Evolutionary conservation across 2,888 invertebrate genomes (phyloP).

Genomic region (Lithophane socia): DNA sequence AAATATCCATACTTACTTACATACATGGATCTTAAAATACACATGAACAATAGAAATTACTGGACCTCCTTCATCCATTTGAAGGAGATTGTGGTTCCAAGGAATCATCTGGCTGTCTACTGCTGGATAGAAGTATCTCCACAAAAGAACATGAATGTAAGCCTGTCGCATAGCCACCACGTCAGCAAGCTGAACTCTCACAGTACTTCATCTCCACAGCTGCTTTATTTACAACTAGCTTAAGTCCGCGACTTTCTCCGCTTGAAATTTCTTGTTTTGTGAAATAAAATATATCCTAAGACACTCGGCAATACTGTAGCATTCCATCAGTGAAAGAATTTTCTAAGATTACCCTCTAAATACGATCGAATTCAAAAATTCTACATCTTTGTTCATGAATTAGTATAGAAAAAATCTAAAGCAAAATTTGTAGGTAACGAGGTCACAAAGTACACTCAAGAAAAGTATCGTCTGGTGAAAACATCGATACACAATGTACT

Average conservation of each 20-base stretch:
- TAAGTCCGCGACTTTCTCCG: too few relatives aligned
- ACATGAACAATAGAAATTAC: not conserved
- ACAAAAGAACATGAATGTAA: not conserved
- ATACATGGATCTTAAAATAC: not conserved
- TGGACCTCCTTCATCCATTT: not conserved
- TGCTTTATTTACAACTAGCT: not conserved
- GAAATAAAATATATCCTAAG: not conserved
- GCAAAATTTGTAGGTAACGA: constrained; percentile 23
- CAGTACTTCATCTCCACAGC: not conserved
- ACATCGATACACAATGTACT: constrained; percentile 13
- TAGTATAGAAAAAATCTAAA: constrained; percentile 7
- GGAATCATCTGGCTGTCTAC: not conserved
- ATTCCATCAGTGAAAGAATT: too few relatives aligned
- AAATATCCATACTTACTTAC: not conserved
- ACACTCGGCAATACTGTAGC: too few relatives aligned
- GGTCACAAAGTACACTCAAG: constrained; percentile 13
- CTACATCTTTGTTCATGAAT: too few relatives aligned
- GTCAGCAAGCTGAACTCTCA: not conserved
- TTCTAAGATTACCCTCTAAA: too few relatives aligned
- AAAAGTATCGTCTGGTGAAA: constrained; percentile 29
- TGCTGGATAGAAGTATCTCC: not conserved
- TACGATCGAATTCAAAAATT: too few relatives aligned
- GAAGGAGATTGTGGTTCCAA: not conserved
- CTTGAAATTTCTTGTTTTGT: too few relatives aligned
- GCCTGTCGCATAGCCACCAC: not conserved